Evolutionary conservation across 2,888 invertebrate species (phyloP).

Genomic region (Osedax fenrisi): DNA sequence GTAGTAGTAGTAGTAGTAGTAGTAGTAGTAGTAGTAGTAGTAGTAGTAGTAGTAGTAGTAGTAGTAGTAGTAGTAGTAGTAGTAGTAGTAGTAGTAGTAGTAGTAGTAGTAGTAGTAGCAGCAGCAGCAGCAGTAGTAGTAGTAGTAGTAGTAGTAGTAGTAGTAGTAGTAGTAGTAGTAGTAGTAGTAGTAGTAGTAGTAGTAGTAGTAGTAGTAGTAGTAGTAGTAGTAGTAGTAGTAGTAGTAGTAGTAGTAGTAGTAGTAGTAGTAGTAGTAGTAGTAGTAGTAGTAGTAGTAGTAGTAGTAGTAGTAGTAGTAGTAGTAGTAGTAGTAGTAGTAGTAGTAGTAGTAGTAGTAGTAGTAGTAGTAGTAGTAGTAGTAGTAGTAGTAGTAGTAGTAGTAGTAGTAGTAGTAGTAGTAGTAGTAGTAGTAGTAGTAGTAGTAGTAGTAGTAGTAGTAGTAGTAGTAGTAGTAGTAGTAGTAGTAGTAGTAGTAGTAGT

Average conservation of each 20-base stretch:
- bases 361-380: too few species aligned
- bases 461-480: too few species aligned
- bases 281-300: too few species aligned
- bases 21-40: conserved; percentile 22
- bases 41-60: conserved; percentile 20
- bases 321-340: too few species aligned
- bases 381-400: too few species aligned
- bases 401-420: too few species aligned
- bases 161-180: conserved; percentile 11
- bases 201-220: conserved; percentile 11
- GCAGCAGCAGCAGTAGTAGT: conserved; percentile 8
- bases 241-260: not conserved
- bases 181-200: conserved; percentile 2
- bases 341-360: too few species aligned
- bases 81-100: conserved; percentile 15
- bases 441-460: too few species aligned
- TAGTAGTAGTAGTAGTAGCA: not conserved
- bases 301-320: too few species aligned
- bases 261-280: too few species aligned
- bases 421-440: too few species aligned
- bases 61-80: conserved; percentile 6
- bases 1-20: conserved; percentile 13
- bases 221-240: conserved; percentile 14
- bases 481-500: too few species aligned
- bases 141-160: conserved; percentile 3